Conservation (phyloP, 2,797 vertebrate species). For the Carduelis carduelis region DNA sequence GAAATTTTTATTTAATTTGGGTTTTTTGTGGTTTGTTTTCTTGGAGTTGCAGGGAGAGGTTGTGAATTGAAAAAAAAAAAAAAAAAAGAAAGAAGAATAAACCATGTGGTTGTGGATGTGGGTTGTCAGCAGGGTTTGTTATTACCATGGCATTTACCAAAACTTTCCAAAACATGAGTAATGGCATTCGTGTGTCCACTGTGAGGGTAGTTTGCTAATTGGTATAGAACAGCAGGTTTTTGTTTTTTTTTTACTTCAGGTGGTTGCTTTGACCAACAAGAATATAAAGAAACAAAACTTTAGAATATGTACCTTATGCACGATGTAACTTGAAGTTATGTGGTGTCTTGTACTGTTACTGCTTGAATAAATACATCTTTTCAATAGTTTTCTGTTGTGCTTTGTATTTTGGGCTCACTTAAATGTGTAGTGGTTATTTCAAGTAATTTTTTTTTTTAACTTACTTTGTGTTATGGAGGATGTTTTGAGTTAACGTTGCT, state of each 20-base stretch:
- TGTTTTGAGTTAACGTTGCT: background rate
- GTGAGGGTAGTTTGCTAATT: background rate
- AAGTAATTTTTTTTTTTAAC: background rate
- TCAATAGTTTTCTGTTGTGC: background rate
- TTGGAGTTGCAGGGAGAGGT: background rate
- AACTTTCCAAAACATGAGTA: background rate
- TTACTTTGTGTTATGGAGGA: fast-evolving
- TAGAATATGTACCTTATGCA: fast-evolving
- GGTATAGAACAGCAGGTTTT: fast-evolving
- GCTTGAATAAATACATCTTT: background rate
- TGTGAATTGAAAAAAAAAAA: background rate
- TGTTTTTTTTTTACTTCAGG: background rate
- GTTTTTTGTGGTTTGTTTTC: background rate
- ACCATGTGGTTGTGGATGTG: fast-evolving
- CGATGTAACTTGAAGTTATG: background rate
- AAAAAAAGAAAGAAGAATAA: background rate
- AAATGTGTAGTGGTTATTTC: fast-evolving
- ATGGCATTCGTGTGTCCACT: fast-evolving
- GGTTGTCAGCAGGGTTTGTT: background rate
- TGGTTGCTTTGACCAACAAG: background rate
- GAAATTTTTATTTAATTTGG: background rate
- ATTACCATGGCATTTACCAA: background rate
- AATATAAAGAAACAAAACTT: background rate
- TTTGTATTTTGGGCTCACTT: background rate
- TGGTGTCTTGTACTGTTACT: background rate